phyloP scores from a whole-genome alignment of 2,888 invertebrate species.

The Pantelozetes paolii region DNA sequence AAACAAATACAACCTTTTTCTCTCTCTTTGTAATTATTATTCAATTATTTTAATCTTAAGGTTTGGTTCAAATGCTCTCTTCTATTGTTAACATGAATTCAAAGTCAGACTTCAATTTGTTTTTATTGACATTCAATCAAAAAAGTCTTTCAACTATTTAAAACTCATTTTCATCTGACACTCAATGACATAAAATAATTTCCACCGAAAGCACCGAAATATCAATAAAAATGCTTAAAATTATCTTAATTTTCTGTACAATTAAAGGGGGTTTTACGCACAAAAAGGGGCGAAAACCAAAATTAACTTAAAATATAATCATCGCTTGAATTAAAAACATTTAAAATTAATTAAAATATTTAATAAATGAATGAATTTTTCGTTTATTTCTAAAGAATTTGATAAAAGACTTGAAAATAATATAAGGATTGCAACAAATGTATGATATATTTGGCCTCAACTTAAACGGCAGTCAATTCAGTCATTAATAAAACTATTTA shows the following conservation, averaged over 20 bases:
- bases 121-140: background rate
- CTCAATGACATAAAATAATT: constrained; percentile 19
- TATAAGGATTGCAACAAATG: constrained; percentile 5
- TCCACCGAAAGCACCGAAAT: constrained; percentile 33
- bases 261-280: constrained; percentile 22
- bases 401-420: background rate
- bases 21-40: too few species aligned
- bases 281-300: constrained; percentile 14
- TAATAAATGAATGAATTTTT: constrained; percentile 22
- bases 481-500: background rate
- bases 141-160: background rate
- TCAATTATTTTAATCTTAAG: background rate
- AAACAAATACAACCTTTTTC: background rate
- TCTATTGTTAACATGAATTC: background rate
- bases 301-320: constrained; percentile 14
- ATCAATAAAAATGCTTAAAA: constrained; percentile 21
- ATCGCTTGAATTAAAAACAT: background rate
- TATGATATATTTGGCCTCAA: constrained; percentile 20
- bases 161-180: constrained; percentile 19
- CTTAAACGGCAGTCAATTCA: background rate
- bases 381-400: background rate
- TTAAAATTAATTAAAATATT: constrained; percentile 17
- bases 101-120: background rate
- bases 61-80: background rate
- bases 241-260: constrained; percentile 12